Conservation (phyloP, 2,888 invertebrate species). For the Agrilus mali region DNA sequence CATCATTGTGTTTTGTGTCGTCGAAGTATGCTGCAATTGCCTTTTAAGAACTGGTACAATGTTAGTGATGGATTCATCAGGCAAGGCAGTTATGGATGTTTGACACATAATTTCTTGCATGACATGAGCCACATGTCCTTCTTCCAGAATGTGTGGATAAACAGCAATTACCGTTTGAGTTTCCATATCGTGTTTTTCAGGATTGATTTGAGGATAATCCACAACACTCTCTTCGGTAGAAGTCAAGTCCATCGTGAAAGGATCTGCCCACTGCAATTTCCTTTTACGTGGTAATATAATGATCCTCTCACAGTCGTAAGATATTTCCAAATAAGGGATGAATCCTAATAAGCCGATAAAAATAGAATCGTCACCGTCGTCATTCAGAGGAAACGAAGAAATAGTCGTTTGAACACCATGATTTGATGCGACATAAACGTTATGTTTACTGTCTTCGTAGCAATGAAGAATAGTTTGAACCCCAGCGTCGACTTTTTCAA, state of each 20-base stretch:
- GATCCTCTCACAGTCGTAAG: constrained; percentile 10
- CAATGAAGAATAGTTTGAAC: too few relatives aligned
- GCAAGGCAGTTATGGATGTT: constrained; percentile 17
- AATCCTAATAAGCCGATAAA: constrained; percentile 9
- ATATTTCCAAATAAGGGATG: constrained; percentile 13
- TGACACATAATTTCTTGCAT: constrained; percentile 13
- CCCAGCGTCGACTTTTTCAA: too few relatives aligned
- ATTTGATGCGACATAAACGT: too few relatives aligned
- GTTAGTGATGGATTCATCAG: constrained; percentile 13
- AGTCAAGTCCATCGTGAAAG: too few relatives aligned
- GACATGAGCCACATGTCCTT: constrained; percentile 17
- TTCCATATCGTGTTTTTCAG: constrained; percentile 4
- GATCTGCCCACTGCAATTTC: constrained; percentile 8
- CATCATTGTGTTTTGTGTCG: too few relatives aligned
- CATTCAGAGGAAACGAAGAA: too few relatives aligned
- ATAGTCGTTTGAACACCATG: too few relatives aligned
- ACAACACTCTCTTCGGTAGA: too few relatives aligned
- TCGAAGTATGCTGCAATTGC: constrained; percentile 6
- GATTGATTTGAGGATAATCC: too few relatives aligned
- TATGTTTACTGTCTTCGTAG: too few relatives aligned
- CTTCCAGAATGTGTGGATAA: constrained; percentile 17
- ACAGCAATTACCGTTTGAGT: constrained; percentile 19
- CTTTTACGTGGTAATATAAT: constrained; percentile 12
- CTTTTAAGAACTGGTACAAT: constrained; percentile 12
- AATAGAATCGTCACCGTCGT: too few relatives aligned